Percentiles rank a stretch among this genome's conserved stretches.
Conservation (phyloP, 2,113 vertebrate species). For the chimpanzee (Pan troglodytes) region NHGRI_mPanTro3-v2.1_pri NC_086015.1:35646001-35646500, state of each 20-base stretch:
- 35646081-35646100: conserved; percentile 96
- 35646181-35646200: conserved; percentile 72
- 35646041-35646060: conserved; percentile 93
- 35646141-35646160: conserved; percentile 33
- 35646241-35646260: conserved; percentile 68
- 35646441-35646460: conserved; percentile 5
- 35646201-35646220: conserved; percentile 64
- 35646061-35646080: conserved; percentile 91
- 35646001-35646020: conserved; percentile 99
- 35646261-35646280: conserved; percentile 67
- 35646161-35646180: conserved; percentile 61
- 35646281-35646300: conserved; percentile 22
- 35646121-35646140: conserved; percentile 53
- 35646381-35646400: conserved; percentile 76
- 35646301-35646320: background rate
- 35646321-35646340: background rate
- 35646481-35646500: background rate
- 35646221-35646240: conserved; percentile 59
- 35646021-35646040: conserved; percentile 97
- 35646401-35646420: conserved; percentile 78
- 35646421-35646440: conserved; percentile 74
- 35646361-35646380: conserved; percentile 70
- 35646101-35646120: conserved; percentile 94
- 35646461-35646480: background rate
- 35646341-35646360: conserved; percentile 60